These are phyloP conservation scores for Furcifer pardalis DNA, from an alignment of 2,797 vertebrate genomes.

Conservation along the genomic window DNA sequence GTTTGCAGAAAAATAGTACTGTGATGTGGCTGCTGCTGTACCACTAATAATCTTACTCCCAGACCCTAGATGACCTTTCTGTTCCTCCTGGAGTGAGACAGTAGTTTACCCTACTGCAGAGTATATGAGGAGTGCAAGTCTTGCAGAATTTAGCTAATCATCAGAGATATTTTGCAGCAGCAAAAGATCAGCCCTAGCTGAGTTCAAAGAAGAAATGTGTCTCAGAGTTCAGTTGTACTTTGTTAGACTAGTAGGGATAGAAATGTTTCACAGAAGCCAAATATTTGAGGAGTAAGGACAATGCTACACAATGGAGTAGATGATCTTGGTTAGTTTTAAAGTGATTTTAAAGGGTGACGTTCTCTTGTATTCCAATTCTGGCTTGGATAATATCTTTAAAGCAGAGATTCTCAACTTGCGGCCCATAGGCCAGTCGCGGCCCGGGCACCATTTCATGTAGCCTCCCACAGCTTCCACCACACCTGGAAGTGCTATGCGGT, in stretches of 20 bases:
- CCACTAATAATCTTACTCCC: slow-evolving; percentile 14
- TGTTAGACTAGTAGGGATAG: slow-evolving; percentile 39
- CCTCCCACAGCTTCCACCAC: no score
- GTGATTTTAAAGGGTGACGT: not conserved
- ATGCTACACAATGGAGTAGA: slow-evolving; percentile 35
- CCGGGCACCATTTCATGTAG: no score
- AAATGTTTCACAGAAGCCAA: slow-evolving; percentile 12
- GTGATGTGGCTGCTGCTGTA: slow-evolving; percentile 1
- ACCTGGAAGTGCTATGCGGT: no score
- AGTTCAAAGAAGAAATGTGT: slow-evolving; percentile 45
- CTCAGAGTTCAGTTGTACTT: slow-evolving; percentile 26
- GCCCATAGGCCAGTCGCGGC: no score
- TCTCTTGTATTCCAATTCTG: no score
- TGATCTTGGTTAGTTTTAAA: not conserved
- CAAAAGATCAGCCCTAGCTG: slow-evolving; percentile 1
- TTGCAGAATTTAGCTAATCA: slow-evolving; percentile 17
- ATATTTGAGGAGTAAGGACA: slow-evolving; percentile 46
- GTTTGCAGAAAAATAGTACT: slow-evolving; percentile 9
- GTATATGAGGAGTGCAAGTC: slow-evolving; percentile 8
- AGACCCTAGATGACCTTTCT: slow-evolving; percentile 12
- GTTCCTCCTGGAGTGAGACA: not conserved
- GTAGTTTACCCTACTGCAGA: slow-evolving; percentile 1
- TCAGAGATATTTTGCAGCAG: slow-evolving; percentile 32
- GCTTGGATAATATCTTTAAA: no score
- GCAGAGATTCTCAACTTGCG: no score